phyloP scores from a whole-genome alignment of 2,888 invertebrate genomes.

The Dryobotodes eremita region DNA sequence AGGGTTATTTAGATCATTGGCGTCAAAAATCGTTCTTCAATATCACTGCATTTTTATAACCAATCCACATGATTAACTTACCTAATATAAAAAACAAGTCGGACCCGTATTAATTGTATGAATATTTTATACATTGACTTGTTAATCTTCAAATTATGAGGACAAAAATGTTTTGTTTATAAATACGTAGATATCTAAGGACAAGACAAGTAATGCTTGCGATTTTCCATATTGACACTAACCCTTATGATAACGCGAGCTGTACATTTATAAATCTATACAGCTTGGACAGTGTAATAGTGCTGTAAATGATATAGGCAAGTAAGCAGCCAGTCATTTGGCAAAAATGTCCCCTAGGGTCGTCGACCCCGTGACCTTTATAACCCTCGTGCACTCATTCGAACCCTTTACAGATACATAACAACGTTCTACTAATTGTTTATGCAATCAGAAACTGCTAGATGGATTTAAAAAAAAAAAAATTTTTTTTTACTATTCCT shows the following conservation, averaged over 20 bases:
- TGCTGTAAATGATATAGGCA: slow-evolving; percentile 31
- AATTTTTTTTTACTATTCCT: neutral
- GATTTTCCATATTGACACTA: neutral
- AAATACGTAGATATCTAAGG: too few relatives aligned
- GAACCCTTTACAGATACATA: slow-evolving; percentile 59
- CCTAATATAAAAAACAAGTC: neutral
- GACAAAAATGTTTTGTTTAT: neutral
- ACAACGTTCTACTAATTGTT: slow-evolving; percentile 46
- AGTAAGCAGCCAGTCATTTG: slow-evolving; percentile 58
- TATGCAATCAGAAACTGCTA: slow-evolving; percentile 24
- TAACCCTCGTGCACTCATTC: slow-evolving; percentile 54
- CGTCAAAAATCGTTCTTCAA: neutral
- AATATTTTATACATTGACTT: neutral
- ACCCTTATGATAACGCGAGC: neutral
- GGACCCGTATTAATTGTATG: neutral
- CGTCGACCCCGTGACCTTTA: slow-evolving; percentile 73
- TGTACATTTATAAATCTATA: neutral
- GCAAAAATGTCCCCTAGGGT: slow-evolving; percentile 69
- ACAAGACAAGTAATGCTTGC: neutral
- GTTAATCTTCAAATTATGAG: neutral
- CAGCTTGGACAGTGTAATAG: slow-evolving; percentile 19
- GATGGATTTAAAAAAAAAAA: too few relatives aligned
- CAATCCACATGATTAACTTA: neutral
- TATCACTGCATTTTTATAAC: neutral
- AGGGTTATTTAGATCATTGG: neutral